Evolutionary conservation across 2,797 vertebrate genomes (phyloP).

Genomic region (Ctenopoma multispine): DNA sequence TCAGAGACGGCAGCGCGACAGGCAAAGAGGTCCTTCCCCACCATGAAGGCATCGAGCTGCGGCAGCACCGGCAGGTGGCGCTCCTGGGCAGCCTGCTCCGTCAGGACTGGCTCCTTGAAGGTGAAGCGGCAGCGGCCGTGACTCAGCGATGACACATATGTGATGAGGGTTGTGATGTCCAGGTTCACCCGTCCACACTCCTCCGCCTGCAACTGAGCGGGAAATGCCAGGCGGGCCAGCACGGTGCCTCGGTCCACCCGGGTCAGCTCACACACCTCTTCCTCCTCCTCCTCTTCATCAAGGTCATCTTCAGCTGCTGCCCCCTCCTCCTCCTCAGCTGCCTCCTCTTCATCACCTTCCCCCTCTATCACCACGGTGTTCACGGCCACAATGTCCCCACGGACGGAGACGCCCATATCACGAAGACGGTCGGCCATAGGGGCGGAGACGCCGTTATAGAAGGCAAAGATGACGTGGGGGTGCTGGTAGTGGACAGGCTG

Average conservation of each 20-base stretch:
- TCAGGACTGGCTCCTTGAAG: constrained; percentile 94
- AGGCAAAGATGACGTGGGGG: constrained; percentile 93
- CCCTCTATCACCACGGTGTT: constrained; percentile 73
- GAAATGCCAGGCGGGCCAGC: constrained; percentile 74
- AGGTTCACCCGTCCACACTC: constrained; percentile 91
- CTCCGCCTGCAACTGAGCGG: constrained; percentile 87
- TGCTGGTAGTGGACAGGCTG: constrained; percentile 92
- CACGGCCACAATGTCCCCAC: constrained; percentile 93
- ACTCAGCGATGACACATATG: constrained; percentile 93
- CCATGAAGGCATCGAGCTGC: constrained; percentile 90
- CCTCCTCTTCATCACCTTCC: constrained; percentile 62
- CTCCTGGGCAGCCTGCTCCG: constrained; percentile 94
- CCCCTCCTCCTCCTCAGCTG: constrained; percentile 58
- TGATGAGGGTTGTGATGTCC: constrained; percentile 96
- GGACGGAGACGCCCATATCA: constrained; percentile 92
- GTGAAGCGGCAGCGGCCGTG: constrained; percentile 91
- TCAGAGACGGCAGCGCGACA: constrained; percentile 92
- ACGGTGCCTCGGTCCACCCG: constrained; percentile 52
- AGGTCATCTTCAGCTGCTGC: constrained; percentile 54
- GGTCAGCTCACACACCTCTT: constrained; percentile 67
- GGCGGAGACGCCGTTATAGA: constrained; percentile 94
- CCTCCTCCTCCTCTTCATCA: constrained; percentile 73
- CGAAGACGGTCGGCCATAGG: constrained; percentile 92
- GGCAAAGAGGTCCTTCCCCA: constrained; percentile 92
- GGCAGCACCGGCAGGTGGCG: constrained; percentile 89